Conservation (phyloP, 2,113 vertebrate species). For the Polyodon spathula region DNA sequence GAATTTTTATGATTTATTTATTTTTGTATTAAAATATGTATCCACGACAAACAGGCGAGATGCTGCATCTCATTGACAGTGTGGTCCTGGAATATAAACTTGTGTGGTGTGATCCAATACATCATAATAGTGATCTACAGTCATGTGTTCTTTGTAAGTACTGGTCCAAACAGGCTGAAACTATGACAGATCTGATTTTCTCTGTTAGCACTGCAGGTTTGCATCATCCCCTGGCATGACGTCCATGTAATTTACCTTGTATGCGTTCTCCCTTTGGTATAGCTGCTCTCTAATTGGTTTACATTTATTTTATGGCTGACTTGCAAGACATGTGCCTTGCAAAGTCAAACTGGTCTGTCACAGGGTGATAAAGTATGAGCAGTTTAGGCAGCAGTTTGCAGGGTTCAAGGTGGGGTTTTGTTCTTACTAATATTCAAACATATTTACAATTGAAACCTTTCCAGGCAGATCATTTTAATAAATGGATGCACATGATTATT, state of each 20-base stretch:
- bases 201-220: too few species aligned
- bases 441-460: not conserved
- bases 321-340: not conserved
- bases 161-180: too few species aligned
- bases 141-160: too few species aligned
- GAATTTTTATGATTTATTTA: too few species aligned
- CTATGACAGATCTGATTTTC: too few species aligned
- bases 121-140: too few species aligned
- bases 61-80: too few species aligned
- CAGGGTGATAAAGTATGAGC: not conserved
- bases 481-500: not conserved
- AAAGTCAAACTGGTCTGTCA: not conserved
- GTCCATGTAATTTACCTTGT: not conserved
- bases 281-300: not conserved
- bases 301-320: not conserved
- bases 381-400: not conserved
- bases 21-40: too few species aligned
- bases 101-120: too few species aligned
- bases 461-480: not conserved
- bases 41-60: too few species aligned
- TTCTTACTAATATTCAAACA: not conserved
- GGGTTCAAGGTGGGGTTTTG: not conserved
- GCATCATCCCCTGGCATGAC: too few species aligned
- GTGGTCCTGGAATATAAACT: too few species aligned
- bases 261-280: not conserved